These are phyloP conservation scores for Pseudococcus jackbeardsleyi DNA, from an alignment of 2,888 invertebrate species.

Conservation along the genomic window DNA sequence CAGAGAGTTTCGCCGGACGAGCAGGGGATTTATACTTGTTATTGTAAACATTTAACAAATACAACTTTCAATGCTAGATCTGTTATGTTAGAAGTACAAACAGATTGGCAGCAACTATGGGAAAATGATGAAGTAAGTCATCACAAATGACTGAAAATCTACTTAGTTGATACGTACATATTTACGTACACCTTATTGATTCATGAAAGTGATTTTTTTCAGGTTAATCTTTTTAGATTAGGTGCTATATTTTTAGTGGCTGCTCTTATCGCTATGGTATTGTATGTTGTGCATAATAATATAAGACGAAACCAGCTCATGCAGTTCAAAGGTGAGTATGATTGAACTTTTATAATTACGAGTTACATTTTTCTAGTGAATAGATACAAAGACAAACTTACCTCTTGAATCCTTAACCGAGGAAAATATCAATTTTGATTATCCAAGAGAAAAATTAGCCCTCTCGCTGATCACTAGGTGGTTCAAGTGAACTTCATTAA, in stretches of 20 bases:
- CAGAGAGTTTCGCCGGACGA: slow-evolving; percentile 76
- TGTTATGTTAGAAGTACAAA: slow-evolving; percentile 76
- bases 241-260: slow-evolving; percentile 67
- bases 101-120: slow-evolving; percentile 70
- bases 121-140: slow-evolving; percentile 69
- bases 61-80: slow-evolving; percentile 71
- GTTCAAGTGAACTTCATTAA: too few species aligned
- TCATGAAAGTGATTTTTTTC: slow-evolving; percentile 1
- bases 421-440: too few species aligned
- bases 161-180: too few species aligned
- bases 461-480: too few species aligned
- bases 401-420: too few species aligned
- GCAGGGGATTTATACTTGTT: slow-evolving; percentile 77
- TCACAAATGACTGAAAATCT: too few species aligned
- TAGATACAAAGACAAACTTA: too few species aligned
- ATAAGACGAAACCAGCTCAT: slow-evolving; percentile 63
- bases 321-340: slow-evolving; percentile 66
- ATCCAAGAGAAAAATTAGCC: too few species aligned
- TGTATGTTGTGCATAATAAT: slow-evolving; percentile 66
- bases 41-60: slow-evolving; percentile 75
- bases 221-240: slow-evolving; percentile 68
- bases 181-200: background rate
- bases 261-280: slow-evolving; percentile 66
- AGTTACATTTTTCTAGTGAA: too few species aligned
- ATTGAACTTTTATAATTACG: too few species aligned